Evolutionary conservation across 1,140 invertebrate genomes (phyloP), one percentile per base, ranked within the genome.

Genomic region (Penaeus japonicus): DNA sequence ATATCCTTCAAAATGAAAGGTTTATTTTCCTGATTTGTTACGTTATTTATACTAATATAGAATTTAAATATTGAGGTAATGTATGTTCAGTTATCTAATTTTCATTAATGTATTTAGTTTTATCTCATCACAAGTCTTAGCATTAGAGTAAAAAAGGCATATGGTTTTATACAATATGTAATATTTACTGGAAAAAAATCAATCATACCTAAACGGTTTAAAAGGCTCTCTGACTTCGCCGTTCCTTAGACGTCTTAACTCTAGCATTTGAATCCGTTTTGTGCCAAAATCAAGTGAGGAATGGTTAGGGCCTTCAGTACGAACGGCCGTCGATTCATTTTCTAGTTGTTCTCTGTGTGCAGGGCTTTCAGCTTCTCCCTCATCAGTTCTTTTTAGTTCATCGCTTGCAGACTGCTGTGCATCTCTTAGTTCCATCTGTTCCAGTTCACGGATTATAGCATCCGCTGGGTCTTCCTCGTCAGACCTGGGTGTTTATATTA

Each of bases 341-440:
- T 12, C 65, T 73, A 15, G 17, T 10, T 27, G 65, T 73, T 73
- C 15, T 73, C 24, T 12, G 17, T 27, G 32, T 32, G 55, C 27
- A 82, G 62, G 20, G 18, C 27, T 79, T 79, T 47, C 5, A 7
- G 10, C 47, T 47, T 15, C 15, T 1, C 47, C 65, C 17, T 73
- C 32, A 32, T 27, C 17, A 17, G 0, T 32, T 27, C 12, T 24
- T 27, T 35, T 47, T 22, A 24, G 15, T 57, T 54, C 18, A 53
- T 27, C 17, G 62, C 32, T 30, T 22, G 27, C 62, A 22, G 53
- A 35, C 62, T 82, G 39, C 17, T 57, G 54, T 39, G 55, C 53
- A 65, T 59, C 55, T 30, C 27, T 84, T 15, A 84, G 27, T 55
- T 84, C 81, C 47, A 84, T 65, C 47, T 84, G 62, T 18, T 62